Evolutionary conservation across 2,113 vertebrate species (phyloP).

Genomic region (Bubalus kerabau): DNA sequence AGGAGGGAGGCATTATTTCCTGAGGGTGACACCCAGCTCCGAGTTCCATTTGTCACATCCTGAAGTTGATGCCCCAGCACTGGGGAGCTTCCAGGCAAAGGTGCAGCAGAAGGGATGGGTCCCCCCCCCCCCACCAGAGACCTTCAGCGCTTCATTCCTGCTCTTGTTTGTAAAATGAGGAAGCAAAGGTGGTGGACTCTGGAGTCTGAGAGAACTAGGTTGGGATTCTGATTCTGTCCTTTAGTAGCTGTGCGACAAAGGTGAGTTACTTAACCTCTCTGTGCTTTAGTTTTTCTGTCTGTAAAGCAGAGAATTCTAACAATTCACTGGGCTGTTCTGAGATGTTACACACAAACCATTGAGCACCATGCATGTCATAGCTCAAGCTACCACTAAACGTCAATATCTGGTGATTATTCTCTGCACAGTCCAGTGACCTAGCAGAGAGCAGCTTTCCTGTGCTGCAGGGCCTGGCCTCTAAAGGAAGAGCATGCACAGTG

Average conservation of each 20-base stretch:
- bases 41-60: neutral
- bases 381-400: neutral
- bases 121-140: no score
- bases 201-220: neutral
- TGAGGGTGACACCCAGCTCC: neutral
- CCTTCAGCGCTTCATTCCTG: neutral
- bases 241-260: neutral
- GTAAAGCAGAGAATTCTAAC: neutral
- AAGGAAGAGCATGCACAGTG: accelerated
- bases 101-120: neutral
- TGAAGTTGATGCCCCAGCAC: neutral
- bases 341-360: accelerated
- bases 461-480: accelerated
- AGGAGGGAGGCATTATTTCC: neutral
- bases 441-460: neutral
- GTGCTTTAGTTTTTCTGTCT: neutral
- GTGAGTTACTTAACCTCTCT: neutral
- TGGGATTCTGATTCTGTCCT: neutral
- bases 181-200: neutral
- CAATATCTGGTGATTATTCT: neutral
- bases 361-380: neutral
- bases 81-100: neutral
- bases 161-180: neutral
- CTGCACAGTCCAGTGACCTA: neutral
- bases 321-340: neutral